Conservation (phyloP, 1,140 invertebrate species). For the Ptiloglossa arizonensis region DNA sequence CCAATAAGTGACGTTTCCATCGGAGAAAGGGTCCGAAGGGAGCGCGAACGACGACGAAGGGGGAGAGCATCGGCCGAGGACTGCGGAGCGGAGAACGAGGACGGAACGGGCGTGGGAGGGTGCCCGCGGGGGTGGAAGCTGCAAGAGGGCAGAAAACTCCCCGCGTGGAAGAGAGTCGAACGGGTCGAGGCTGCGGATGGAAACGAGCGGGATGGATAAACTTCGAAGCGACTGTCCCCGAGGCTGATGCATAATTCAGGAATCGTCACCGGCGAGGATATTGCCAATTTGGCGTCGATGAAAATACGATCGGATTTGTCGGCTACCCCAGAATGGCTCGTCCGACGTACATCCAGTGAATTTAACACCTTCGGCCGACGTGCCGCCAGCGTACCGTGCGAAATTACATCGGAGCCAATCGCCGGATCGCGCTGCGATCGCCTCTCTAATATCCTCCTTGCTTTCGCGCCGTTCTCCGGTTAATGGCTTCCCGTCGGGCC, state of each 20-base stretch:
- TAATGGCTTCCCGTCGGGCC: conserved; percentile 27
- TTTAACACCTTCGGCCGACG: conserved; percentile 77
- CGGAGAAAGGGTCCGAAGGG: conserved; percentile 69
- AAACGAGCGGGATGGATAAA: conserved; percentile 81
- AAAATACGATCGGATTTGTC: conserved; percentile 82
- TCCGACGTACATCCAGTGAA: conserved; percentile 76
- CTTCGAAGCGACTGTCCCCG: conserved; percentile 81
- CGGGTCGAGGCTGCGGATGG: conserved; percentile 67
- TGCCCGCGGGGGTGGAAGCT: conserved; percentile 28
- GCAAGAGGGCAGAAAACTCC: conserved; percentile 59
- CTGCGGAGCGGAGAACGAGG: conserved; percentile 16
- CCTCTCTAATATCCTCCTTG: conserved; percentile 58
- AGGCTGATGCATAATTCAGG: conserved; percentile 82
- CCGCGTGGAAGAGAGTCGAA: conserved; percentile 57
- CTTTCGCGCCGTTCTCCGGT: conserved; percentile 51
- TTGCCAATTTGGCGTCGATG: conserved; percentile 83
- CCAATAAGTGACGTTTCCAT: conserved; percentile 78
- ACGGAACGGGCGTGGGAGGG: conserved; percentile 4
- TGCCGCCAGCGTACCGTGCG: conserved; percentile 61
- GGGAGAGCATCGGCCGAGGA: conserved; percentile 5
- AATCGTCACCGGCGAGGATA: conserved; percentile 82
- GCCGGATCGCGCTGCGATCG: conserved; percentile 46
- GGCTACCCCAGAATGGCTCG: conserved; percentile 70
- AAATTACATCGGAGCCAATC: conserved; percentile 69
- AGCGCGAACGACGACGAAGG: conserved; percentile 29